Base-by-base conservation (phyloP, 2,888 invertebrate species). In the Mimachlamys varia region DNA sequence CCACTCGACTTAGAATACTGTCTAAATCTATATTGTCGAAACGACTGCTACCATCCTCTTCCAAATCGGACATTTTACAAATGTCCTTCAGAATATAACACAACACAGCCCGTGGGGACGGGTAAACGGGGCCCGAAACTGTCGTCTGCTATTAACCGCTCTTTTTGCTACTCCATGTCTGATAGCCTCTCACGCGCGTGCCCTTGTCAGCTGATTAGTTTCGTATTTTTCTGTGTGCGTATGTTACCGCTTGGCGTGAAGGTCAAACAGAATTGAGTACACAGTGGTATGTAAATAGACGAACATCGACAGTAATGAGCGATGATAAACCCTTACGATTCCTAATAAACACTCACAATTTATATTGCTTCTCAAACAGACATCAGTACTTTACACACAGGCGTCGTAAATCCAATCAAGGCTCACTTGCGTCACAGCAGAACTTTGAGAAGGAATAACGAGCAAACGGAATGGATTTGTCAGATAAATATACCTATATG, bases 11-110 rank as follows among this genome's bases (percentile, higher is more conserved):
- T 49, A 95, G 91, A 87, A 95, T 93, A 87, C 91, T 92, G 12
- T 95, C 95, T 22, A 95, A 92, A 90, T 95, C 95, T 58, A 95
- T 89, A 89, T 94, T 93, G 87, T 93, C 92, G 89, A 93, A 94
- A 38, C 93, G 92, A 89, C 91, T 93, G 88, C 93, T 93, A 7
- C 89, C 88, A 22, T 62, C 88, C 76, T 93, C 92, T 58, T 93
- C 93, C 38, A 94, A 91, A 58, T 93, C 94, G 89, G 94, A 93
- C 94, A 95, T 95, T 50, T 27, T 76, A 76, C 33, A 33, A 76
- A 76, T 90, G 76, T 76, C 76, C 76, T 27, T 76, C 13, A 12
- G 76, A 76, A 0, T 76, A 76, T 76, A 33, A 76, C 27, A 33
- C 76, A 76, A 27, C 27, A 76, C 27, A 33, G 76, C 12, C 27